Base-by-base conservation (phyloP, 2,113 vertebrate species). In the Melanostigma gelatinosum region DNA sequence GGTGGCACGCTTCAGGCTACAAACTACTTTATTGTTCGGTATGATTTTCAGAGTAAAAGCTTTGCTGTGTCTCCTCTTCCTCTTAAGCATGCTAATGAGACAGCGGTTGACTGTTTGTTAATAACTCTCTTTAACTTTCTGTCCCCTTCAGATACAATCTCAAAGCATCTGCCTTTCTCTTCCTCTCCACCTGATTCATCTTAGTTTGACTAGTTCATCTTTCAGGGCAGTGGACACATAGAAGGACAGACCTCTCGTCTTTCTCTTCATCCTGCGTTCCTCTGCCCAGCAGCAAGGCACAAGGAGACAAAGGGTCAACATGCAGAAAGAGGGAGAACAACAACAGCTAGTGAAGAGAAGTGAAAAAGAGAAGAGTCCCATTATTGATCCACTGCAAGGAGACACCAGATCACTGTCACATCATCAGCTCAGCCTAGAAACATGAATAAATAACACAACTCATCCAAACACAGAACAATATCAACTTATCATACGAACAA, bases 261-360 rank as follows among this genome's bases (percentile, higher is more conserved):
- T 97, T 96, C 95, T 97, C 96, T 95, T 97, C 96, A 94, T 96
- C 97, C 96, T 96, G 81, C 92, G 95, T 94, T 94, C 96, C 95
- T 95, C 97, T 98, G 97, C 95, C 95, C 91, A 94, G 96, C 96
- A 95, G 96, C 96, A 94, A 96, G 96, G 96, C 96, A 95, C 91
- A 96, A 95, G 94, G 92, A 96, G 89, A 96, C 95, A 96, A 96
- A 94, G 95, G 94, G 95, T 85, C 79, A 91, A 86, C 95, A 95
- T 95, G 96, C 94, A 94, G 93, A 93, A 90, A 79, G 87, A 83
- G 80, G 91, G 84, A 91, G 88, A 88, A 92, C 89, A 77, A 32
- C 13, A 1, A 50, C 62, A 79, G 67, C 52, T 64, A 42, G 22
- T 75, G 4, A 55, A 20, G 15, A 18, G 29, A 58, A 34, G 34